Conservation (phyloP, 2,113 vertebrate genomes). For the Passer domesticus region DNA sequence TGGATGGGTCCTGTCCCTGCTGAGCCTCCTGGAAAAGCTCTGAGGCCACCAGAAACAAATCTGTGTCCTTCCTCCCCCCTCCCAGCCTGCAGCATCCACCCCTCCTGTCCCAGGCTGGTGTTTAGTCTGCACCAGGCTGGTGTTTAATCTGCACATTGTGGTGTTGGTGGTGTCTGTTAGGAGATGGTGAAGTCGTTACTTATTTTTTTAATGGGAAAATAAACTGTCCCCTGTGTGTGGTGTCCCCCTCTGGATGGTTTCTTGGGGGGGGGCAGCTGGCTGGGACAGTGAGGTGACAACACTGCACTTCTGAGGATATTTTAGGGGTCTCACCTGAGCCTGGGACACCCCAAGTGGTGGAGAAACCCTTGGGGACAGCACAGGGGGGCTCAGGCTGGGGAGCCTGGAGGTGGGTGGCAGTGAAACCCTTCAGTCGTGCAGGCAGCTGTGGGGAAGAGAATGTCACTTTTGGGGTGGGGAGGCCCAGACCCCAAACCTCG, state of each 20-base stretch:
- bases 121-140: background rate
- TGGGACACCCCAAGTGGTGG: background rate
- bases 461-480: background rate
- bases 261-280: background rate
- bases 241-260: background rate
- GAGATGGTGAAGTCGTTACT: constrained; percentile 52
- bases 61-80: background rate
- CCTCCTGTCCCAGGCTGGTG: background rate
- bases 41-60: background rate
- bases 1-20: background rate
- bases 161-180: constrained; percentile 22
- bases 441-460: background rate
- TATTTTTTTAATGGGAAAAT: constrained; percentile 70
- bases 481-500: background rate
- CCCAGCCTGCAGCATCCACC: background rate
- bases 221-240: background rate
- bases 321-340: background rate
- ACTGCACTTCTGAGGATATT: accelerated
- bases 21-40: background rate
- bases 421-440: background rate
- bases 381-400: background rate
- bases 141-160: constrained; percentile 40
- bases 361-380: background rate
- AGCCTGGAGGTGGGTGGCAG: background rate
- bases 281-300: background rate